Evolutionary conservation across 2,888 invertebrate species (phyloP).

Genomic region (Odiellus spinosus): DNA sequence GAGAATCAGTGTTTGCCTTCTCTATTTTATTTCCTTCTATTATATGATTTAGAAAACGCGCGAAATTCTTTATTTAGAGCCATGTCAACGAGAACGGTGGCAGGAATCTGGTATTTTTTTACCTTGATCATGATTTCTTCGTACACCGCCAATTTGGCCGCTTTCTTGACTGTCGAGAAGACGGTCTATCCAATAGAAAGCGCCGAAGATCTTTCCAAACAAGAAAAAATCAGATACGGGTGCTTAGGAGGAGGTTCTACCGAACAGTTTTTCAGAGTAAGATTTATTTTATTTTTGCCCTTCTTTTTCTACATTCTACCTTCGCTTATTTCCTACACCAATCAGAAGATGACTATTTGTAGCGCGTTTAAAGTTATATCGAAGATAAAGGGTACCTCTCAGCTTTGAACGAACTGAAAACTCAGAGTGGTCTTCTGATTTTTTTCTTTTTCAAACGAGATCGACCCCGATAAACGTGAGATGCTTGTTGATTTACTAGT

Average conservation of each 20-base stretch:
- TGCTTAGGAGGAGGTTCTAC: constrained; percentile 81
- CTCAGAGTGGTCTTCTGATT: too few relatives aligned
- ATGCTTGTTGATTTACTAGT: too few relatives aligned
- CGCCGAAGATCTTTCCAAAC: constrained; percentile 89
- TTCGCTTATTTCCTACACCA: too few relatives aligned
- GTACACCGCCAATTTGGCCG: constrained; percentile 82
- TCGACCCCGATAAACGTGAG: too few relatives aligned
- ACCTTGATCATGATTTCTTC: constrained; percentile 89
- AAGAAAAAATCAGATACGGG: constrained; percentile 93
- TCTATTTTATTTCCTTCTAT: neutral
- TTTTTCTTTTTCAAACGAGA: too few relatives aligned
- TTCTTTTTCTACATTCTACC: neutral
- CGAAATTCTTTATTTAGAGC: constrained; percentile 41
- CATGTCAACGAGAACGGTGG: constrained; percentile 71
- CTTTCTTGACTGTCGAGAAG: constrained; percentile 72
- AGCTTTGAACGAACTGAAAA: too few relatives aligned
- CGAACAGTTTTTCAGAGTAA: constrained; percentile 79
- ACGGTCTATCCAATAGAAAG: constrained; percentile 64
- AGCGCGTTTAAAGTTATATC: neutral
- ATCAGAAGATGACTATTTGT: neutral
- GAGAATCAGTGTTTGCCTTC: neutral
- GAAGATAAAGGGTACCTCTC: too few relatives aligned
- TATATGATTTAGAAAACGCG: too few relatives aligned
- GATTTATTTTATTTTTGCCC: constrained; percentile 15
- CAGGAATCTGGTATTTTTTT: constrained; percentile 86